Evolutionary conservation across 2,888 invertebrate species (phyloP), one percentile per base, ranked within the genome.

Genomic region (Latheticus oryzae): DNA sequence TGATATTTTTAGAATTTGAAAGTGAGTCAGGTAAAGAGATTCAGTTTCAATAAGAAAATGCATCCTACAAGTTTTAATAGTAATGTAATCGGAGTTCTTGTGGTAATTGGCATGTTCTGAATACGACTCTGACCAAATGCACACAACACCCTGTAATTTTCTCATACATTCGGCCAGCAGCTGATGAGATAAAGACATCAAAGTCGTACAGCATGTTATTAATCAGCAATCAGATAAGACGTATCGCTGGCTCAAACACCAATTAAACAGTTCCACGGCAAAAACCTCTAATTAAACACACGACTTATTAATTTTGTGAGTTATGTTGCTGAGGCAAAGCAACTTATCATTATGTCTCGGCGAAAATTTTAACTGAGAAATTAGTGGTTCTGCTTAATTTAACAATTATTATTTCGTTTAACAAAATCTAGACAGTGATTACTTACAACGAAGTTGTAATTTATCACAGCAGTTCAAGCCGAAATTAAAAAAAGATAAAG

Each of bases 171-270:
- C 59, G 56, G 52, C 55, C 57, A 50, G 64, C 65, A 62, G 65
- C 63, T 65, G 63, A 65, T 48, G 52, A 60, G 63, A 65, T 65
- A 63, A 60, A 65, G 65, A 65, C 65, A 63, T 65, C 65, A 65
- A 62, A 51, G 57, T 47, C 47, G 54, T 54, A 53, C 55, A 65
- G 52, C 50, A 42, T 65, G 50, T 65, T 65, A 65, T 65, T 65
- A 65, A 65, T 65, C 65, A 59, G 57, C 58, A 52, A 65, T 65
- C 65, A 62, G 65, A 65, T 65, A 62, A 62, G 61, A 60, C 60
- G 63, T 62, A 63, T 63, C 65, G 61, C 56, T 55, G 55, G 58
- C 63, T 61, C 63, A 64, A 63, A 63, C 61, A 63, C 62, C 61
- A 63, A 64, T 66, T 64, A 66, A 60, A 64, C 59, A 59, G 55